Base-by-base conservation (phyloP, 1,140 invertebrate genomes). In the Drosophila nikananu region DNA sequence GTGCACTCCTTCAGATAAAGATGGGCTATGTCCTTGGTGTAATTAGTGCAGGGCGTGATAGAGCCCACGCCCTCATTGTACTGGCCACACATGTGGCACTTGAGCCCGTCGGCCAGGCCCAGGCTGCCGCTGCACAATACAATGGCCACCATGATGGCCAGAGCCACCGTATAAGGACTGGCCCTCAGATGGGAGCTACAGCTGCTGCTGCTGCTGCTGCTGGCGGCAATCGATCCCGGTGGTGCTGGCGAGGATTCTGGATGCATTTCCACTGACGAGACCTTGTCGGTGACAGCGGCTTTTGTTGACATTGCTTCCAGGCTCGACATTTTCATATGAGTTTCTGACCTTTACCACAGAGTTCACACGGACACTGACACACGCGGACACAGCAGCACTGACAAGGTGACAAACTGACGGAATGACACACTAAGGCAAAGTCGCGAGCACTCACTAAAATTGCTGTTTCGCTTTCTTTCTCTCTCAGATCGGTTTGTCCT, bases 31-130 rank as follows among this genome's bases (percentile, higher is more conserved):
- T 94, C 92, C 5, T 94, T 94, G 71, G 95, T 96, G 80, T 95
- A 95, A 92, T 97, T 97, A 81, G 96, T 95, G 93, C 96, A 97
- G 5, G 96, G 96, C 41, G 96, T 97, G 65, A 97, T 97, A 59
- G 96, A 96, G 42, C 96, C 96, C 8, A 97, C 96, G 12, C 96
- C 96, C 73, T 97, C 96, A 83, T 96, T 97, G 93, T 97, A 97
- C 93, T 96, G 95, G 37, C 96, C 96, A 78, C 96, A 97, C 92
- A 96, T 95, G 93, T 95, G 96, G 93, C 96, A 97, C 84, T 94
- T 95, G 77, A 97, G 94, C 72, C 94, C 94, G 81, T 94, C 80
- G 63, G 84, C 91, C 19, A 77, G 15, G 35, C 77, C 90, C 66
- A 92, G 62, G 49, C 68, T 64, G 79, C 76, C 54, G 72, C 81